phyloP scores from a whole-genome alignment of 1,140 invertebrate species.

The Riptortus pedestris region DNA sequence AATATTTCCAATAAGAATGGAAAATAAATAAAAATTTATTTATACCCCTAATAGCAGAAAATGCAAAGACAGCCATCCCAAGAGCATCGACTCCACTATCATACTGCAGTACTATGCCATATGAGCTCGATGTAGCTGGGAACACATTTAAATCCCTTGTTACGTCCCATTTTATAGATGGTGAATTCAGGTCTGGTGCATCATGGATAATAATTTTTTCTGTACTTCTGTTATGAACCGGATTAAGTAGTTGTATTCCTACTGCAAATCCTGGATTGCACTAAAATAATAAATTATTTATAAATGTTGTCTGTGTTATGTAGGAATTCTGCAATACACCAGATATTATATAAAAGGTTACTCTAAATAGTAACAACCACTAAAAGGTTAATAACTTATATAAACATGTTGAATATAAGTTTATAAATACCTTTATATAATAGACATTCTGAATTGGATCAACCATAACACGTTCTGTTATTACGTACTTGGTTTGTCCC shows the following conservation, averaged over 20 bases:
- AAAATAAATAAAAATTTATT: too few relatives aligned
- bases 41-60: slow-evolving; percentile 44
- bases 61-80: slow-evolving; percentile 69
- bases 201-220: slow-evolving; percentile 71
- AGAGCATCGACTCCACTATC: slow-evolving; percentile 63
- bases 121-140: slow-evolving; percentile 74
- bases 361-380: too few relatives aligned
- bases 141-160: slow-evolving; percentile 73
- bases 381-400: too few relatives aligned
- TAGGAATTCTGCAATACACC: too few relatives aligned
- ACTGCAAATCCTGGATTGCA: slow-evolving; percentile 60
- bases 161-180: slow-evolving; percentile 60
- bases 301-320: too few relatives aligned
- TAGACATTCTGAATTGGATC: slow-evolving; percentile 46
- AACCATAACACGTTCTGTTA: slow-evolving; percentile 50
- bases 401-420: too few relatives aligned
- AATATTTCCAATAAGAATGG: too few relatives aligned
- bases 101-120: slow-evolving; percentile 70
- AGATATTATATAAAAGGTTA: too few relatives aligned
- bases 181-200: slow-evolving; percentile 42
- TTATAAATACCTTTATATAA: slow-evolving; percentile 37
- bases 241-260: slow-evolving; percentile 74
- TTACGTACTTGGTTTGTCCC: slow-evolving; percentile 64
- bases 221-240: slow-evolving; percentile 73
- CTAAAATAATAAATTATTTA: slow-evolving; percentile 38